A percentile compares a stretch with the other conserved stretches of the same genome.
Conservation (phyloP, 2,797 vertebrate species). For the Ispidina picta region DNA sequence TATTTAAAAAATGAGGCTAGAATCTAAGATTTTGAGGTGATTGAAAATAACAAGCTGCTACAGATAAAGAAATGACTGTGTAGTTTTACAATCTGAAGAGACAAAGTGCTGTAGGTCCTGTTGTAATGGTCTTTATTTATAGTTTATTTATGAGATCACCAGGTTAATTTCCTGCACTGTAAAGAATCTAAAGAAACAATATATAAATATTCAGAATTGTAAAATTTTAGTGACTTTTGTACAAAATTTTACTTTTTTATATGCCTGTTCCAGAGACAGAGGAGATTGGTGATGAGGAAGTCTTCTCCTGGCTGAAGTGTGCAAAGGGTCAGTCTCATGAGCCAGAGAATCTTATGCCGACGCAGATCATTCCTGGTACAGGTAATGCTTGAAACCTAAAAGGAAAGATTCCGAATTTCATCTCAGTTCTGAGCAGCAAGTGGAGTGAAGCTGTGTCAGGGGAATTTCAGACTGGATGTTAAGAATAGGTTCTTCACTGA, state of each 20-base stretch:
- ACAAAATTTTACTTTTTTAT: background rate
- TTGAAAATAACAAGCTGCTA: background rate
- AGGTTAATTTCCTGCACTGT: background rate
- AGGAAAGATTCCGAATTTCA: background rate
- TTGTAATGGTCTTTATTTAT: background rate
- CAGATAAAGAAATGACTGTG: background rate
- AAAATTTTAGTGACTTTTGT: background rate
- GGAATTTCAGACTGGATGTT: background rate
- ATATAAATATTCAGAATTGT: background rate
- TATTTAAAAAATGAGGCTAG: background rate
- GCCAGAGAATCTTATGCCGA: conserved; percentile 99
- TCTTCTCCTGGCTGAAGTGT: conserved; percentile 98
- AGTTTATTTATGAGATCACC: background rate
- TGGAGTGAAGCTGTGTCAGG: background rate
- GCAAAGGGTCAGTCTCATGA: conserved; percentile 98
- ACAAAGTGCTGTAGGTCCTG: background rate
- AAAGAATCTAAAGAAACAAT: background rate
- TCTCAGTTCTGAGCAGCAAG: background rate
- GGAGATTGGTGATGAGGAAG: conserved; percentile 91
- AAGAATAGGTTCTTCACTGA: background rate
- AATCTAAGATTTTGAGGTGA: background rate
- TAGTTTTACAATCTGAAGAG: background rate
- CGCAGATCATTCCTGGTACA: conserved; percentile 98
- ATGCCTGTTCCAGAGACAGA: conserved; percentile 84
- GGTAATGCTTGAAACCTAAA: conserved; percentile 78